Base-by-base conservation (phyloP, 1,140 invertebrate species). In the Leptonema lineaticorne region DNA sequence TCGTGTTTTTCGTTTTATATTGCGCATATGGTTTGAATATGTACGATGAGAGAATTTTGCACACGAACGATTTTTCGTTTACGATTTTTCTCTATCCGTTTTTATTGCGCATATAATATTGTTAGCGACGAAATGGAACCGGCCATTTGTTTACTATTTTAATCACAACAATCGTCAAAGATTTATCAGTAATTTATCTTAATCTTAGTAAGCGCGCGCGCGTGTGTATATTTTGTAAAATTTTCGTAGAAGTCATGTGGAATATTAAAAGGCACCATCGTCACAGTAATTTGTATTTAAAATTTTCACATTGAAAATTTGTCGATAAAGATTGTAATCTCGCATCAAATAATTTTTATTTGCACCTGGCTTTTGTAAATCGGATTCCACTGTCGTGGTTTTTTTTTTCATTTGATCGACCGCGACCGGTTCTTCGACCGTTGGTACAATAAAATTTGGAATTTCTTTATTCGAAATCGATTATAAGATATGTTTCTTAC, bases 281-380 rank as follows among this genome's bases (percentile, higher is more conserved):
- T n/a, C n/a, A n/a, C n/a, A 24, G 27, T 53, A 53, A 53, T 53
- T 24, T 53, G 14, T 20, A 53, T 53, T 53, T 53, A 7, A 53
- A 53, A 53, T 53, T n/a, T n/a, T n/a, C n/a, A n/a, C n/a, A n/a
- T n/a, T 53, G 27, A 53, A 53, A 53, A 53, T 53, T 53, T 53
- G 14, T 11, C 22, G 22, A 7, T 53, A 53, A 26, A 53, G 20
- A 53, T 53, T 5, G 20, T 53, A 53, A n/a, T 53, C 50, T 45
- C 4, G 22, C 50, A 11, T 53, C n/a, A n/a, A n/a, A 53, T 26
- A 11, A 24, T 53, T 53, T 53, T 53, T 53, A 53, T 53, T 53
- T 8, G 50, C 50, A 53, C 50, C 50, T 53, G 16, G 50, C 50
- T 24, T 53, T 53, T 26, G 18, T n/a, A n/a, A 26, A 53, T 53